These are phyloP conservation scores for Salvelinus fontinalis DNA, from an alignment of 2,113 vertebrate genomes.

Conservation along the genomic window DNA sequence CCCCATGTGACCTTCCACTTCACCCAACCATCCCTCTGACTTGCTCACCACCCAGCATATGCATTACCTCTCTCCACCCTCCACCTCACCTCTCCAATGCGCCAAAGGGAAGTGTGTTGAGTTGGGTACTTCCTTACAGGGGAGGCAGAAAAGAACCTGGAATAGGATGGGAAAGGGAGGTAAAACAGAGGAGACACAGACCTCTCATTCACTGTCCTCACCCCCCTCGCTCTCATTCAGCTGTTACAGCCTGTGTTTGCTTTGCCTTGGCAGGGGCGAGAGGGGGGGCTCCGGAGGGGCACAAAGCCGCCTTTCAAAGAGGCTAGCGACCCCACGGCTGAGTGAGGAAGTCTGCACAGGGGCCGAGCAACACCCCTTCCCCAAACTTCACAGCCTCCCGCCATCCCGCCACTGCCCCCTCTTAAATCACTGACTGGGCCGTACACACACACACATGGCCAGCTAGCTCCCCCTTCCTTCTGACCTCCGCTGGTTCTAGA, in stretches of 20 bases:
- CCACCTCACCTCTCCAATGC: slow-evolving; percentile 6
- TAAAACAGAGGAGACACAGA: slow-evolving; percentile 56
- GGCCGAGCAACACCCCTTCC: slow-evolving; percentile 69
- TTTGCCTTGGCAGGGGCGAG: slow-evolving; percentile 39
- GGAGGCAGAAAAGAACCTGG: background rate
- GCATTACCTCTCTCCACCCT: background rate
- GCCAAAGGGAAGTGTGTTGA: too few relatives aligned
- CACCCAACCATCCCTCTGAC: slow-evolving; percentile 15
- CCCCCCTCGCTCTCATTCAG: slow-evolving; percentile 42
- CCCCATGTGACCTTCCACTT: background rate
- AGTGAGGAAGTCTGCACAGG: slow-evolving; percentile 70
- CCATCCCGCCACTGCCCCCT: slow-evolving; percentile 36
- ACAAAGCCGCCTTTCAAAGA: slow-evolving; percentile 75
- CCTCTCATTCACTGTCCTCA: slow-evolving; percentile 58
- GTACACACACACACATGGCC: background rate
- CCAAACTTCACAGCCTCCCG: slow-evolving; percentile 71
- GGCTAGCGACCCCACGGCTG: slow-evolving; percentile 58
- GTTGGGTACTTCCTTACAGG: background rate
- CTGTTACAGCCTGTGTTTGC: slow-evolving; percentile 69
- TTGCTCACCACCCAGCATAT: background rate
- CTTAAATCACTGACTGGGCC: background rate
- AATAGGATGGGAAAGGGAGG: slow-evolving; percentile 1
- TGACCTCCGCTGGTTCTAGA: background rate
- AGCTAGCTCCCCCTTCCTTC: background rate
- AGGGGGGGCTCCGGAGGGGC: slow-evolving; percentile 22